Conservation (phyloP, 2,888 invertebrate genomes). For the Stomorhina lunata region DNA sequence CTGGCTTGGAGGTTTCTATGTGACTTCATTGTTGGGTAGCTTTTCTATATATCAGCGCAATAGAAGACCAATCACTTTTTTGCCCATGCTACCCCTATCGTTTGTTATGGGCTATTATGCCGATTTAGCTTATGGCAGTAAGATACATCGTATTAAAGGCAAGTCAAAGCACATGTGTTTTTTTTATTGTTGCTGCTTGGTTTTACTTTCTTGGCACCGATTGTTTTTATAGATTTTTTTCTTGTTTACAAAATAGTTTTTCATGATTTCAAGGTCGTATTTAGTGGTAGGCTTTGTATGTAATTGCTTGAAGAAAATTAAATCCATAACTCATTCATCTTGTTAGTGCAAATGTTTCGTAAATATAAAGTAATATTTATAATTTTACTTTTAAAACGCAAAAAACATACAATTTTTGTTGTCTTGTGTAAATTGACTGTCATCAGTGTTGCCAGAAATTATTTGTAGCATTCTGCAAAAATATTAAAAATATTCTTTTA, state of each 20-base stretch:
- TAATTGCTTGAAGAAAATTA: neutral
- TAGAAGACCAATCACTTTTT: conserved; percentile 82
- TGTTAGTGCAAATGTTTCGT: too few species aligned
- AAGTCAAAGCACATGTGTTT: conserved; percentile 67
- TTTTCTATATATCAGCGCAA: conserved; percentile 83
- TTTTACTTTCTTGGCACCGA: conserved; percentile 10
- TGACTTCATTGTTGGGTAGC: conserved; percentile 81
- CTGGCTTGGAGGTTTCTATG: conserved; percentile 86
- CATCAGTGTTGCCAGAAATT: too few species aligned
- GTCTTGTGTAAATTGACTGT: too few species aligned
- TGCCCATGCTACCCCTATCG: conserved; percentile 86
- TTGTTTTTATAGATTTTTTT: conserved; percentile 8
- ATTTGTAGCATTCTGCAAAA: too few species aligned
- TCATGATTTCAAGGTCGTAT: conserved; percentile 18
- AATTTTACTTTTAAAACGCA: too few species aligned
- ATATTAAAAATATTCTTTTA: too few species aligned
- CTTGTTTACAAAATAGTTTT: neutral
- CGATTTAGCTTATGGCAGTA: conserved; percentile 89
- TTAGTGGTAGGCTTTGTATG: neutral
- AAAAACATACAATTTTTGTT: too few species aligned
- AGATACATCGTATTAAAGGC: conserved; percentile 88
- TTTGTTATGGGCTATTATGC: conserved; percentile 87
- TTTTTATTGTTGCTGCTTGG: too few species aligned
- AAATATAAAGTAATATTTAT: too few species aligned
- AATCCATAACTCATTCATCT: too few species aligned